These are phyloP conservation scores for Ptychodera flava DNA, from an alignment of 35 echinoderm and acorn worm species.

Conservation along the genomic window DNA sequence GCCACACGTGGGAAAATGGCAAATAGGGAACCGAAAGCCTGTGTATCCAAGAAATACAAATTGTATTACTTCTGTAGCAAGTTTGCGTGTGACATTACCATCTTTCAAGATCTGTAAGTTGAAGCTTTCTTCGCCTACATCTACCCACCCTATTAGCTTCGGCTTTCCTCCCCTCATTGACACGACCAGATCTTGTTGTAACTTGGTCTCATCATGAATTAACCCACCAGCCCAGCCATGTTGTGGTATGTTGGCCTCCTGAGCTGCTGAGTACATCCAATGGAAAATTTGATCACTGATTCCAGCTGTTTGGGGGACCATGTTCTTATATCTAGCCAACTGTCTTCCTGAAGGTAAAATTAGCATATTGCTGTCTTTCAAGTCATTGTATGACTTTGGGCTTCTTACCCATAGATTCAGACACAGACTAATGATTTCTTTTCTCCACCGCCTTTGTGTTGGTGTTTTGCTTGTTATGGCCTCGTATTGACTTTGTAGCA, in stretches of 20 bases:
- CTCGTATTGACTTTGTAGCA: conserved; percentile 10
- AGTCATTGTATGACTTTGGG: too few species aligned
- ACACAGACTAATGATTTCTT: conserved; percentile 14
- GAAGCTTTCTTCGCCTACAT: too few species aligned
- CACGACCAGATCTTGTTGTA: not conserved
- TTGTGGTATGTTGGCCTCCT: not conserved
- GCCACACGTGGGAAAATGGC: conserved; percentile 12
- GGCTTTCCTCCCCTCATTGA: not conserved
- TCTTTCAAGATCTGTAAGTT: not conserved
- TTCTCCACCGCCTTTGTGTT: conserved; percentile 10
- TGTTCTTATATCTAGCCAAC: conserved; percentile 7
- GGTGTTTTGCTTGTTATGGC: not conserved
- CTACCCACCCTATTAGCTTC: conserved; percentile 27
- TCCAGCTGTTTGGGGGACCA: conserved; percentile 5
- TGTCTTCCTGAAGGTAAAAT: conserved; percentile 26
- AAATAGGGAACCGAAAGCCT: conserved; percentile 12
- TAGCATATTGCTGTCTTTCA: conserved; percentile 12
- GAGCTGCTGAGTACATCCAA: conserved; percentile 12
- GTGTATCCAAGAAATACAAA: too few species aligned
- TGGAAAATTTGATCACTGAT: not conserved
- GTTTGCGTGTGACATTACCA: not conserved
- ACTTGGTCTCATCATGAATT: conserved; percentile 33
- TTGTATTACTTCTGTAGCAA: too few species aligned
- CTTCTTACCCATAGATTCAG: conserved; percentile 16
- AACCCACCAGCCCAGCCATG: conserved; percentile 8